Conservation (phyloP, 2,888 invertebrate species). For the Ephialtes manifestator region DNA sequence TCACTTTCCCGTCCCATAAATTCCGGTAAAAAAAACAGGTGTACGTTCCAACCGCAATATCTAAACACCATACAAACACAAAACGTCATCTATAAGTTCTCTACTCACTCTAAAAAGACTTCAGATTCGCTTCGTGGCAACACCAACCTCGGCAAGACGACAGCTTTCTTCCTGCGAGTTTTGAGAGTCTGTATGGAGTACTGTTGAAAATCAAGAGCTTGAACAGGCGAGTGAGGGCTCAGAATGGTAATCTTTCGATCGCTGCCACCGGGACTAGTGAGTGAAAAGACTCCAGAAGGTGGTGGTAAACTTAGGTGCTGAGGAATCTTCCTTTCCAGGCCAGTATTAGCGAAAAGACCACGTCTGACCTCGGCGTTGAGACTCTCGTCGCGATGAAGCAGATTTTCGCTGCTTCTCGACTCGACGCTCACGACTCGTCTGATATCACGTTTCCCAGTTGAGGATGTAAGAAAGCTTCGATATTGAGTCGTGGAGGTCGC, state of each 20-base stretch:
- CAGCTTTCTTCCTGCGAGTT: constrained; percentile 91
- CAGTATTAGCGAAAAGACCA: constrained; percentile 90
- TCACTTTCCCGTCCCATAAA: not conserved
- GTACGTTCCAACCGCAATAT: not conserved
- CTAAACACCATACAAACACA: constrained; percentile 50
- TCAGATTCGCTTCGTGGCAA: constrained; percentile 92
- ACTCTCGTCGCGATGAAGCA: constrained; percentile 87
- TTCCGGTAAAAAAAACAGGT: not conserved
- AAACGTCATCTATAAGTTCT: constrained; percentile 49
- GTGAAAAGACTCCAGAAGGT: constrained; percentile 88
- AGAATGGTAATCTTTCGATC: constrained; percentile 91
- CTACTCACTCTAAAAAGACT: constrained; percentile 89
- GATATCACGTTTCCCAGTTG: constrained; percentile 88
- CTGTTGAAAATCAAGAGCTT: constrained; percentile 89
- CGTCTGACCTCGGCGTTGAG: constrained; percentile 90
- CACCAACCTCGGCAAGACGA: constrained; percentile 91
- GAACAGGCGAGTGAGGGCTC: constrained; percentile 93
- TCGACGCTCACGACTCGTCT: constrained; percentile 87
- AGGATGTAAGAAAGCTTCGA: constrained; percentile 89
- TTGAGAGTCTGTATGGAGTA: constrained; percentile 87
- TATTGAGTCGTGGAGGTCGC: constrained; percentile 86
- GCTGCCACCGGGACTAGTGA: constrained; percentile 87
- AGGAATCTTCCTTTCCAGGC: constrained; percentile 88
- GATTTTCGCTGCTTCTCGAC: constrained; percentile 89
- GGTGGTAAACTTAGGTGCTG: constrained; percentile 91